Evolutionary conservation across 2,888 invertebrate genomes (phyloP).

Genomic region (Cryptocephalus primarius): DNA sequence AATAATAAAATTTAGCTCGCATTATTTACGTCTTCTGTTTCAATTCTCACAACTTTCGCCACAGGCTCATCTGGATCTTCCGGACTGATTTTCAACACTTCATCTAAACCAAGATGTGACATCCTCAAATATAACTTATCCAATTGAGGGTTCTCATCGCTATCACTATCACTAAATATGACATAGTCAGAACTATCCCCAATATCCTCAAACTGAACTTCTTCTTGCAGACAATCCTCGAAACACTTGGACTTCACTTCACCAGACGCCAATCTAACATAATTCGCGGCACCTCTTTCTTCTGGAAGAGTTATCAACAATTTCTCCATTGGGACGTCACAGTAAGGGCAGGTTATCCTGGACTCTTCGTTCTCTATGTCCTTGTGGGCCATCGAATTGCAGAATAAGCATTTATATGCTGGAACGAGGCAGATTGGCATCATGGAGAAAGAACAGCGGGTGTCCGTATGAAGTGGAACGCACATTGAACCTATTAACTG

Average conservation of each 20-base stretch:
- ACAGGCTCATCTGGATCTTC: not conserved
- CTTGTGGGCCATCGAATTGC: slow-evolving; percentile 25
- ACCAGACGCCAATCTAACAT: slow-evolving; percentile 5
- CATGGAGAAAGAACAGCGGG: slow-evolving; percentile 28
- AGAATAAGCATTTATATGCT: slow-evolving; percentile 28
- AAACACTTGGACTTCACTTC: slow-evolving; percentile 13
- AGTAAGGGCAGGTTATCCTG: slow-evolving; percentile 27
- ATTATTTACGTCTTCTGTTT: too few species aligned
- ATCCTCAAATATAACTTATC: slow-evolving; percentile 12
- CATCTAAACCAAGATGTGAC: slow-evolving; percentile 9
- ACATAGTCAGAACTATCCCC: slow-evolving; percentile 21
- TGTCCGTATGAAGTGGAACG: slow-evolving; percentile 27
- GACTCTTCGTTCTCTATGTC: slow-evolving; percentile 21
- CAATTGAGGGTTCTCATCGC: slow-evolving; percentile 12
- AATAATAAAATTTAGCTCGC: too few species aligned
- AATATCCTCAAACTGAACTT: slow-evolving; percentile 12
- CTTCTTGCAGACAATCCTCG: slow-evolving; percentile 18
- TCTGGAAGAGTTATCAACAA: slow-evolving; percentile 3
- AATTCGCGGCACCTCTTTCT: slow-evolving; percentile 1
- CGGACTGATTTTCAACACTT: slow-evolving; percentile 2
- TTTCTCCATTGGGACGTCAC: slow-evolving; percentile 28
- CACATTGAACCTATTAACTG: slow-evolving; percentile 28
- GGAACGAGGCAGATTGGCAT: slow-evolving; percentile 29
- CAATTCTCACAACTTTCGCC: too few species aligned
- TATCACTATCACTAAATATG: slow-evolving; percentile 22